These are phyloP conservation scores for Thinocorus orbignyianus DNA, from an alignment of 2,113 vertebrate genomes.

Conservation along the genomic window DNA sequence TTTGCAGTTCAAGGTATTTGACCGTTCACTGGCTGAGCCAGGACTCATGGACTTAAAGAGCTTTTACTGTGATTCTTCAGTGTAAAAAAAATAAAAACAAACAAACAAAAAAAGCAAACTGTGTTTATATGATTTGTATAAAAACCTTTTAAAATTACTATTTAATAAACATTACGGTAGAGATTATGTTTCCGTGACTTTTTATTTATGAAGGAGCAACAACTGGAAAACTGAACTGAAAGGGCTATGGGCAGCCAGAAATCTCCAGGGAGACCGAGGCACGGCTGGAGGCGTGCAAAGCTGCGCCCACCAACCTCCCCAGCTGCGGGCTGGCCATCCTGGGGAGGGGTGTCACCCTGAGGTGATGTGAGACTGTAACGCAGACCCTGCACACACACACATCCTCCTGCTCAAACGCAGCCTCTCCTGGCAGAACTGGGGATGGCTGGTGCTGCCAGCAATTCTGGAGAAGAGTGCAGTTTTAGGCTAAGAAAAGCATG, in stretches of 20 bases:
- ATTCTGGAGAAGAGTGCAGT: neutral
- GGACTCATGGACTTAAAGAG: slow-evolving; percentile 77
- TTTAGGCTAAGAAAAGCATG: neutral
- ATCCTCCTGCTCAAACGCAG: rapidly evolving
- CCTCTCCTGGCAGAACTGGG: neutral
- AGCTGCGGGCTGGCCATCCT: neutral
- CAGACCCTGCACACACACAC: rapidly evolving
- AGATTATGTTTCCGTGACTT: slow-evolving; percentile 33
- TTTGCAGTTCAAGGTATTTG: slow-evolving; percentile 73
- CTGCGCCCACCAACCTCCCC: neutral
- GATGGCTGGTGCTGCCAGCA: neutral
- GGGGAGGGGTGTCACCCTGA: neutral
- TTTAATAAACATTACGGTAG: slow-evolving; percentile 97
- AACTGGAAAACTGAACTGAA: neutral
- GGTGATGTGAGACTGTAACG: rapidly evolving
- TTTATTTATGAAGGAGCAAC: neutral
- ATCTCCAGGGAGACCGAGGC: rapidly evolving
- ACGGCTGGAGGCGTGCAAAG: rapidly evolving
- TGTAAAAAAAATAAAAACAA: slow-evolving; percentile 71
- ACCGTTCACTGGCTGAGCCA: slow-evolving; percentile 82
- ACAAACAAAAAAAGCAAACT: slow-evolving; percentile 79
- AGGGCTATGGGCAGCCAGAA: neutral
- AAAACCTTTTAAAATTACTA: slow-evolving; percentile 94
- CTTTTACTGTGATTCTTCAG: slow-evolving; percentile 85
- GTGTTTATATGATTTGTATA: slow-evolving; percentile 99